A percentile compares a stretch with the other conserved stretches of the same genome.
Conservation (phyloP, 2,888 invertebrate genomes). For the Camptogramma bilineatum region DNA sequence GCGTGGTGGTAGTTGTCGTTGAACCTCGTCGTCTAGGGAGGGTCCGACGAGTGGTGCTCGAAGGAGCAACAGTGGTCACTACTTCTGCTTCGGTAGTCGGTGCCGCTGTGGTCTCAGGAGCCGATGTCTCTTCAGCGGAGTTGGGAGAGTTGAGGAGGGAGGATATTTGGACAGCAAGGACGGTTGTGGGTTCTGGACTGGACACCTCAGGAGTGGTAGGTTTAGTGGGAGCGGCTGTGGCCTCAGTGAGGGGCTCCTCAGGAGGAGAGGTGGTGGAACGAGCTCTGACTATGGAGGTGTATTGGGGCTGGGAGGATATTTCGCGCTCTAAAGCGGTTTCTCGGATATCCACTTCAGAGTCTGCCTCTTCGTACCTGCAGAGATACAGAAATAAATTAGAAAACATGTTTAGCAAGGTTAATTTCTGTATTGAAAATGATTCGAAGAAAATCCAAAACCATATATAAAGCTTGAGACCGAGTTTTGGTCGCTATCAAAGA, state of each 20-base stretch:
- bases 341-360: conserved; percentile 64
- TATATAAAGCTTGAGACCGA: no score
- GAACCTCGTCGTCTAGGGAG: conserved; percentile 64
- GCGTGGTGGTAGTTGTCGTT: conserved; percentile 55
- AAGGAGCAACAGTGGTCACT: conserved; percentile 50
- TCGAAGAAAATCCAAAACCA: no score
- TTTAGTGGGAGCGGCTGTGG: conserved; percentile 62
- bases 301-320: conserved; percentile 76
- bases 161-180: conserved; percentile 78
- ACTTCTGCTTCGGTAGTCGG: conserved; percentile 57
- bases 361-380: conserved; percentile 65
- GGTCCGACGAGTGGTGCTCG: conserved; percentile 57
- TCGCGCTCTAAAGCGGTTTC: conserved; percentile 74
- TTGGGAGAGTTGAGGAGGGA: conserved; percentile 72
- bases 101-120: conserved; percentile 51
- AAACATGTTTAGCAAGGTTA: not conserved
- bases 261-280: conserved; percentile 66
- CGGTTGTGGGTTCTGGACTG: conserved; percentile 72
- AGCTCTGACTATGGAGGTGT: conserved; percentile 70
- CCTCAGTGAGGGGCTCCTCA: conserved; percentile 58
- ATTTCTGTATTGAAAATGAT: no score
- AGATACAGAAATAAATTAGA: conserved; percentile 10
- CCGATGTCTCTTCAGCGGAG: conserved; percentile 54
- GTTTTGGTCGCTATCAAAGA: no score
- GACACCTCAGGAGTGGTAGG: conserved; percentile 62